Conservation (phyloP, 2,113 vertebrate genomes). For the Grus americana region DNA sequence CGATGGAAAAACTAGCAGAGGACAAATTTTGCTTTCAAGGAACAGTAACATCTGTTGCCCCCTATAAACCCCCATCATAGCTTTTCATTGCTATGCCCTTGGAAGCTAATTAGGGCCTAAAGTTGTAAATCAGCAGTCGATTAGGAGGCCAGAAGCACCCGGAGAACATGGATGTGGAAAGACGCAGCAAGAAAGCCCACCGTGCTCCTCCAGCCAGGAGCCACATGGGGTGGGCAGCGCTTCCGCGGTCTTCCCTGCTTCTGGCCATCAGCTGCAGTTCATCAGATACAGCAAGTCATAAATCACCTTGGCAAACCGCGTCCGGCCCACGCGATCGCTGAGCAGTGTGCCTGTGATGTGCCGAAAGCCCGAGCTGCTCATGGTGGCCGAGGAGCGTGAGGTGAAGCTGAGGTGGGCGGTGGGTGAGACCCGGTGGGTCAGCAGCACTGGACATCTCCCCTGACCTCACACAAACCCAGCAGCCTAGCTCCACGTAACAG, state of each 20-base stretch:
- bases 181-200: not conserved
- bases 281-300: not conserved
- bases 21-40: not conserved
- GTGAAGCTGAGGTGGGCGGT: rapidly evolving
- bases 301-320: rapidly evolving
- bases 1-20: not conserved
- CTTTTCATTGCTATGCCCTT: not conserved
- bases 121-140: not conserved
- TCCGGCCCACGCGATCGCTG: rapidly evolving
- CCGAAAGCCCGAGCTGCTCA: rapidly evolving
- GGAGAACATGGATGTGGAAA: not conserved
- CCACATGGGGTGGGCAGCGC: rapidly evolving
- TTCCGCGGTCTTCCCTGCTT: not conserved
- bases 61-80: not conserved
- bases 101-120: not conserved
- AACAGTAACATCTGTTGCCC: not conserved
- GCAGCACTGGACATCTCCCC: not conserved
- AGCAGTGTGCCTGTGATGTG: rapidly evolving
- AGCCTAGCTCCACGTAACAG: rapidly evolving
- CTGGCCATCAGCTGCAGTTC: not conserved
- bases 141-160: not conserved
- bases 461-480: not conserved
- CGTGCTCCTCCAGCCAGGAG: not conserved
- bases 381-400: rapidly evolving
- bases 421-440: not conserved